Base-by-base conservation (phyloP, 2,888 invertebrate genomes). In the Eupeodes luniger region DNA sequence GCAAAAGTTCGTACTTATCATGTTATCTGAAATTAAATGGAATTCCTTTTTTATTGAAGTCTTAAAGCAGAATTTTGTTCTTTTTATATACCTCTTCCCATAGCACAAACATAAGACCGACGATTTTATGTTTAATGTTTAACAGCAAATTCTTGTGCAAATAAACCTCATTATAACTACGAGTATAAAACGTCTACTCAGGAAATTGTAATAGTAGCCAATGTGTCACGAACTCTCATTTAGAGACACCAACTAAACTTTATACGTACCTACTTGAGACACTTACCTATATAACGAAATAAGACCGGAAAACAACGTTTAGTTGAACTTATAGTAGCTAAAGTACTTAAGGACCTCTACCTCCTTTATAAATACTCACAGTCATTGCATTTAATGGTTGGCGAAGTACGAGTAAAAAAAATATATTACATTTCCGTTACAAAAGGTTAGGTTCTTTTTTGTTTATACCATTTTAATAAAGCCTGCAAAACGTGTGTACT, bases 251-350 rank as follows among this genome's bases (percentile, higher is more conserved):
- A 5, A 1, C 12, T 12, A 27, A 3, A 9, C 12, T 2, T 2
- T 2, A 11, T 0, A 27, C 5, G 27, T 27, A 27, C 27, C 2
- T 27, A 16, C 40, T 62, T 62, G 40, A 62, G 40, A 62, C 62
- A 44, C n/a, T 27, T 27, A 27, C 27, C 27, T 7, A 3, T 36
- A 9, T 40, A 40, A 61, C 16, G 2, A 40, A 61, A 40, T 61
- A 61, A 16, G 7, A 55, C 51, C 69, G 69, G 69, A 69, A 69
- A 36, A 16, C 44, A 40, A 44, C 66, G 27, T 49, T 66, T 66
- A 66, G 49, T 66, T 14, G 6, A 34, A 59, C 47, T 47, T 47
- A 47, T 11, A 47, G 5, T 12, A 19, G 10, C 27, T 27, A 27
- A 27, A 27, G 27, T 27, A 19, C 19, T 19, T 19, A 44, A 5